Evolutionary conservation across 92 coral and sea anemone genomes (phyloP), one percentile per base, ranked within the genome.

Genomic region (Diadumene lineata): DNA sequence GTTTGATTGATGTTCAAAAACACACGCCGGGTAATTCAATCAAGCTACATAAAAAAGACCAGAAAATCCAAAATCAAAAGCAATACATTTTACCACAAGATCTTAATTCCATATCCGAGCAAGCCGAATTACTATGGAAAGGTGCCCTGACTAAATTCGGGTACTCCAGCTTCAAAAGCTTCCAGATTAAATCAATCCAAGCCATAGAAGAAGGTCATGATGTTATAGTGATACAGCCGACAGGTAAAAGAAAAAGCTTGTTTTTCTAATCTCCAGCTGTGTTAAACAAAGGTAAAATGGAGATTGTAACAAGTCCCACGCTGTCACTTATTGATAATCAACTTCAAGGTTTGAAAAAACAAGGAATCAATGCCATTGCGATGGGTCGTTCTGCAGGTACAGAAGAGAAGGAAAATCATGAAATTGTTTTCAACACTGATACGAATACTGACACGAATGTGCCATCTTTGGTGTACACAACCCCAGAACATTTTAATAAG

Each of bases 201-300:
- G 44, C 70, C 31, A 68, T 83, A 0, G 28, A 79, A 56, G 58
- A 46, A 2, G 68, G 78, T 18, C 72, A 34, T 19, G 86, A 84
- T 67, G 61, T 60, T 19, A 74, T 84, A 21, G 78, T 87, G 26
- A 72, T 88, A 2, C 86, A 88, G 74, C 75, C 81, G 19, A 84
- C 92, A 17, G 89, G 89, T 18, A 84, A 86, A 58, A 86, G 89
- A 0, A 84, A 84, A 78, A 84, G 86, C 66, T 34, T 73, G 29
- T 83, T 85, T 46, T 87, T 56, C 58, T 88, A 83, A 60, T 34
- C 83, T 56, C 84, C 89, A 25, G 53, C 86, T 25, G 56, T 84
- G 11, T 68, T 84, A 53, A 80, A 84, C 3, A 60, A 53, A 29
- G 25, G 61, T 0, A 67, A 29, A n/a, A 44, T 72, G 32, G 76